Evolutionary conservation across 2,797 vertebrate species (phyloP), one percentile per base, ranked within the genome.

Genomic region (Esox masquinongy): DNA sequence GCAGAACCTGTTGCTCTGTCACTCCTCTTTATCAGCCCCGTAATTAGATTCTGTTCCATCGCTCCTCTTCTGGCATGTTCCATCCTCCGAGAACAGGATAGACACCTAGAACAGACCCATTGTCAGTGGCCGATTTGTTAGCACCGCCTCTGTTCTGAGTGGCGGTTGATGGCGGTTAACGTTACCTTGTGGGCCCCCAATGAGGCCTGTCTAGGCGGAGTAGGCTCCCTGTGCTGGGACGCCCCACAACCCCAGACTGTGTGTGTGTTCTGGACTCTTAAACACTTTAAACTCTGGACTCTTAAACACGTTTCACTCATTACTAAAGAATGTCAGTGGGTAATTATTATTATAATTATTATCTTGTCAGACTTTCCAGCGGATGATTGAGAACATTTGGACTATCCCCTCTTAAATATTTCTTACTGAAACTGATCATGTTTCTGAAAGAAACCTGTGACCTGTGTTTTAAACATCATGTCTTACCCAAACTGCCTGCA

Each of bases 181-280:
- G 34, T 73, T 78, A 70, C 59, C 24, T 73, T 74, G 74, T 74
- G 84, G 83, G 77, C 81, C 82, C 67, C 72, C 6, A 51, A 22
- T 47, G 43, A 9, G 36, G 68, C 61, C 66, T 19, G 36, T 14
- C n/a, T 56, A 19, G 61, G 34, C n/a, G 61, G 68, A 39, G 39
- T 26, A 34, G 61, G 29, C 61, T 61, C 26, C 73, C 80, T 56
- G 71, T 81, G 72, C 64, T 80, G 86, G 83, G 88, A 90, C 90
- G 82, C 73, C 66, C 70, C 83, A 77, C 78, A 84, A 85, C 80
- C 81, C 73, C 78, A 86, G 82, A 74, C 73, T 79, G 39, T 61
- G 24, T 51, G 68, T 39, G 24, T 43, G 29, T 56, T 76, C 22
- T 79, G 39, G 73, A 43, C 36, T 31, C 3, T 31, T 1, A 31